Base-by-base conservation (phyloP, 2,113 vertebrate species). In the Dipodomys merriami region DNA sequence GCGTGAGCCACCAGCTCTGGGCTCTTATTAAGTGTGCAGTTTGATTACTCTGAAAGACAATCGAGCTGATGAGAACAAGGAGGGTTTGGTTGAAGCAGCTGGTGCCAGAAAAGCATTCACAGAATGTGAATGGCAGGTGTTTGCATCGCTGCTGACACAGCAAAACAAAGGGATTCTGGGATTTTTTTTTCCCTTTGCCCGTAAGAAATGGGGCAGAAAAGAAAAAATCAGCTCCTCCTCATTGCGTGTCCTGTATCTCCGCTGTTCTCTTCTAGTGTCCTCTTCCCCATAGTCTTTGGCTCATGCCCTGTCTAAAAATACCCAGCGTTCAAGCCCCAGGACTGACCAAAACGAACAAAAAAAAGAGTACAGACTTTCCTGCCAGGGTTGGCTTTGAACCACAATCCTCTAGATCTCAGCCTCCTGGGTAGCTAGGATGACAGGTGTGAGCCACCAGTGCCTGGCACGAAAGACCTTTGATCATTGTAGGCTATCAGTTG, bases 281-380 rank as follows among this genome's bases (percentile, higher is more conserved):
- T 73, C 22, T 57, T 94, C 84, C 90, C 90, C 53, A 10, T 86
- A n/a, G 77, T 33, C 72, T 88, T 44, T 35, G 29, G 91, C 49
- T 67, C n/a, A 12, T 29, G 22, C 79, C 88, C 96, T 78, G 94
- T 67, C 83, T 96, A 91, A 96, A 95, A 83, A 88, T 88, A 46
- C 18, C 33, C 78, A 67, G 89, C 46, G 53, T 57, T 57, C 53
- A 57, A 57, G 53, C 53, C 53, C 49, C 15, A 57, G 2, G 53
- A 57, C 15, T 57, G 53, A 57, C 53, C 4, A 1, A 57, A 57
- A 57, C 3, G 15, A 57, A 57, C 53, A 57, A 57, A 57, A 57
- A 57, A 11, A 57, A 57, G 15, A 57, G 53, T 0, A 57, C 53
- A 18, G 2, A 57, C 53, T 57, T 57, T 18, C 53, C 53, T 57